Evolutionary conservation across 2,797 vertebrate genomes (phyloP), one percentile per base, ranked within the genome.

Genomic region (Sebastes trivittatus): DNA sequence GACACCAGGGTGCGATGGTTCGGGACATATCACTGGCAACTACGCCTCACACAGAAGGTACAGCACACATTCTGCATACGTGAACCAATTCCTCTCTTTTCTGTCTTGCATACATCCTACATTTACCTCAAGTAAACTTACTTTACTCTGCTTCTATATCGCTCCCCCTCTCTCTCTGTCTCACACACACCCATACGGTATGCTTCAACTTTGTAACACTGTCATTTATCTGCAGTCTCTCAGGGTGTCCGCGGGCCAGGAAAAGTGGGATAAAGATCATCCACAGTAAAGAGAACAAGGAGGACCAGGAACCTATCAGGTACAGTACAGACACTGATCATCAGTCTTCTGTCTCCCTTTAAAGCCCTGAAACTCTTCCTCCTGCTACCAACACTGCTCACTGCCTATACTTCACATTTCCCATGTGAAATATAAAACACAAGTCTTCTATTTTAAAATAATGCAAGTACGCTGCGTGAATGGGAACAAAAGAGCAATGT

Each of bases 291-390:
- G 98, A 99, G 92, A 98, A 99, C 94, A 99, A 99, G 90, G 98
- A 99, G 88, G 98, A 99, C 93, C 98, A 99, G 94, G 98, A 99
- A 81, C 98, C 98, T n/a, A 99, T 99, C 96, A 99, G 98, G 98
- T 99, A 94, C 73, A 77, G 72, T 59, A 42, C 83, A 70, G 68
- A 85, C 83, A 77, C 76, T 60, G 34, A 78, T 82, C 88, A 86
- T 88, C 87, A 38, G 64, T 89, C 88, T 84, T 88, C 72, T 78
- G 73, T 79, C 77, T 58, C 34, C 56, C 22, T 77, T 60, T 66
- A 70, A 88, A 77, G 42, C 55, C 46, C 49, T 14, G 36, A 72
- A 52, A n/a, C 20, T 9, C 27, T n/a, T 54, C 66, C 66, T 72
- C 64, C 68, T 67, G 20, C 55, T 64, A 34, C 82, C 36, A 29